phyloP scores from a whole-genome alignment of 2,797 vertebrate genomes.

The Myioborus melanocephalus region DNA sequence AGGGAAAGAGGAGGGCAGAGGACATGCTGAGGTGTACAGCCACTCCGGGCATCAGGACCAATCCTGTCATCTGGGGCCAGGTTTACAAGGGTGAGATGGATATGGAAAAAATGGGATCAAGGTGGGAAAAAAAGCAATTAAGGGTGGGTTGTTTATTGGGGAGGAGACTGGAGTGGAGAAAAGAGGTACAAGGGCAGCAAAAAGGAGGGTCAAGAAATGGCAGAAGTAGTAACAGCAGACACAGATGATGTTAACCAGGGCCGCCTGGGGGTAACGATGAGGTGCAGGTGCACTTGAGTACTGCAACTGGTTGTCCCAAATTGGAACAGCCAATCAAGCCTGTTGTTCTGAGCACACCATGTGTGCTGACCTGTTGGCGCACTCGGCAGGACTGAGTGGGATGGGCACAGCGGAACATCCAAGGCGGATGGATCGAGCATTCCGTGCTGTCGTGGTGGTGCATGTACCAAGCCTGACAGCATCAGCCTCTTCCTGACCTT shows the following conservation, averaged over 20 bases:
- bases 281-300: background rate
- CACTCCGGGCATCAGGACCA: background rate
- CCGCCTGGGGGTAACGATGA: background rate
- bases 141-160: background rate
- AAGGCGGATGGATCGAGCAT: fast-evolving
- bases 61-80: background rate
- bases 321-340: background rate
- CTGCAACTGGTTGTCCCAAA: background rate
- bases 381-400: background rate
- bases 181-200: background rate
- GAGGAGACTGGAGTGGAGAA: background rate
- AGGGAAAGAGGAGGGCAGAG: background rate
- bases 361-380: background rate
- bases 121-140: background rate
- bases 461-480: background rate
- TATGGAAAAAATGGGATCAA: background rate
- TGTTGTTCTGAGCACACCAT: background rate
- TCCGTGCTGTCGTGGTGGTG: fast-evolving
- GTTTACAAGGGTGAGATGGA: background rate
- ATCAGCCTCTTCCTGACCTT: background rate
- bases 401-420: background rate
- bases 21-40: background rate
- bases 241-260: background rate
- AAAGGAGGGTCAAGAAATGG: background rate
- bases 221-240: background rate